A percentile compares a stretch with the other conserved stretches of the same genome.
Conservation (phyloP, 2,113 vertebrate genomes). For the Alexandromys fortis region DNA sequence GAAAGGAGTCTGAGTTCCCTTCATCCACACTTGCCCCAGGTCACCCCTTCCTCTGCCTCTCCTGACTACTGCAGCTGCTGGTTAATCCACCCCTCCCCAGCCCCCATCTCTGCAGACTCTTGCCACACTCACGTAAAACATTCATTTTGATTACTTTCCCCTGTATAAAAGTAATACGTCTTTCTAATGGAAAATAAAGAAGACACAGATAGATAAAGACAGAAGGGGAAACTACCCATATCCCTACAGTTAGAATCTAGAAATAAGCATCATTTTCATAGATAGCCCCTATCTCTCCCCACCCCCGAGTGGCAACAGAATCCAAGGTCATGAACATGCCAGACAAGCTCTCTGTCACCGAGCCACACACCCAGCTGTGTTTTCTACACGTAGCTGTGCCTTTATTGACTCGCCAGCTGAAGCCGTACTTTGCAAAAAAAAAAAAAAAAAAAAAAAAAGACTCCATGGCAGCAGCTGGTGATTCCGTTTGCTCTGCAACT, state of each 20-base stretch:
- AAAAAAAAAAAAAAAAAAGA: background rate
- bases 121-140: background rate
- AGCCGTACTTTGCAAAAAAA: background rate
- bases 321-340: background rate
- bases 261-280: background rate
- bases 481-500: background rate
- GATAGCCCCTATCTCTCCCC: background rate
- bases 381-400: background rate
- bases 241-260: background rate
- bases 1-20: background rate
- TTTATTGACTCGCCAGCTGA: slow-evolving; percentile 9
- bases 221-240: background rate
- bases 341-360: background rate
- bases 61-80: too few species aligned
- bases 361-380: background rate
- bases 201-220: background rate
- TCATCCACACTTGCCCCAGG: background rate
- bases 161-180: background rate
- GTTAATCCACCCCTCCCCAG: background rate
- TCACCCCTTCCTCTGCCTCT: background rate
- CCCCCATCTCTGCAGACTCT: background rate
- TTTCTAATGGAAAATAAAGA: slow-evolving; percentile 3
- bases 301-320: background rate
- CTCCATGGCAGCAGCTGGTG: background rate
- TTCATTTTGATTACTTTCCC: slow-evolving; percentile 13